Conservation (phyloP, 1,140 invertebrate genomes). For the Drosophila nannoptera region DNA sequence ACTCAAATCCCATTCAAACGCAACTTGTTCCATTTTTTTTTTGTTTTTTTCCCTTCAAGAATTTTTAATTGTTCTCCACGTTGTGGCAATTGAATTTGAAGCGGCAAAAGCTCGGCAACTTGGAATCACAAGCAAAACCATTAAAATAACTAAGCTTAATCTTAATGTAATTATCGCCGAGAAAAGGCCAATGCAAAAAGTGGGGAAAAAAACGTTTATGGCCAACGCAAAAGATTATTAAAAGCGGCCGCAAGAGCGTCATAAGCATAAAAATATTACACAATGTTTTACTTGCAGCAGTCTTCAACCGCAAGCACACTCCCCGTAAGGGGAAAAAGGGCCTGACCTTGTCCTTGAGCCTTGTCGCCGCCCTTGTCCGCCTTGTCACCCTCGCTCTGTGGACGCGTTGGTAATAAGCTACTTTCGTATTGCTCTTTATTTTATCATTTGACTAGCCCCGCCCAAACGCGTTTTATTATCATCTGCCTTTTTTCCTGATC, state of each 20-base stretch:
- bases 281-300: constrained; percentile 15
- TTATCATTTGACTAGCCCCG: constrained; percentile 63
- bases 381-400: constrained; percentile 52
- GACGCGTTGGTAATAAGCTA: constrained; percentile 56
- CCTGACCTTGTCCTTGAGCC: constrained; percentile 29
- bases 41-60: background rate
- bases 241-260: constrained; percentile 45
- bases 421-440: constrained; percentile 71
- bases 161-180: constrained; percentile 58
- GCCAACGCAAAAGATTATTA: constrained; percentile 67
- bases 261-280: constrained; percentile 73
- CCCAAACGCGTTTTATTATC: constrained; percentile 56
- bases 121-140: background rate
- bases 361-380: constrained; percentile 24
- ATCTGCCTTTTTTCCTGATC: constrained; percentile 17
- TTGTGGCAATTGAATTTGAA: constrained; percentile 62
- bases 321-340: constrained; percentile 20
- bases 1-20: constrained; percentile 33
- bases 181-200: background rate
- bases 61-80: constrained; percentile 60
- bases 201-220: constrained; percentile 49
- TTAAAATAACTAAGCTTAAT: constrained; percentile 32
- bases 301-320: constrained; percentile 10
- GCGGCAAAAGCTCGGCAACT: no score
- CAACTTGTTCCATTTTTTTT: constrained; percentile 47